Base-by-base conservation (phyloP, 2,888 invertebrate species). In the Sinohyriopsis cumingii region DNA sequence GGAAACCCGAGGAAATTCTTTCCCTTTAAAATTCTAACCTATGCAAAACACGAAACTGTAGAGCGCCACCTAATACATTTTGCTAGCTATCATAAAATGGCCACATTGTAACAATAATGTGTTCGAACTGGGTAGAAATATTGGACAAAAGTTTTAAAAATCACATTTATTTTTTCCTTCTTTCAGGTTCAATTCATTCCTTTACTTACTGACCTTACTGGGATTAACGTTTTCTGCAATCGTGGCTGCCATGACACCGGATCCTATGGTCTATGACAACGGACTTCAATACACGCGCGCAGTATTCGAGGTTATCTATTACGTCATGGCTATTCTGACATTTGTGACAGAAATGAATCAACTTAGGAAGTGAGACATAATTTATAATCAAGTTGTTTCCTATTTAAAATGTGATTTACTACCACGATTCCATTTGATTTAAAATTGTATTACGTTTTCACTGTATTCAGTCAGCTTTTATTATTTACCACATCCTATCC, bases 321-420 rank as follows among this genome's bases (percentile, higher is more conserved):
- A 77, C 15, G 12, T 72, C 1, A 77, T 82, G 72, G 82, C 77
- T 1, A 20, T 75, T 5, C 19, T 79, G 12, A 82, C 84, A 4
- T 67, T 84, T 15, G 45, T 82, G 20, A 71, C 82, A 45, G 87
- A 87, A 70, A 64, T 84, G 24, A 85, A 84, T 67, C 84, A 86
- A 69, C 65, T 86, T 20, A 74, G 82, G 66, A 84, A 83, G 87
- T 87, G 71, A 63, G 82, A 73, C 55, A 63, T 45, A 33, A 45
- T 45, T 45, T 6, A 12, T 19, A 15, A 22, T 22, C 0, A 12
- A 1, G 18, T 22, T 19, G 1, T 33, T 20, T 62, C 15, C 33
- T 33, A 59, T 59, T 59, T 25, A 18, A 15, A 20, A 24, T 59
- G 25, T 59, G 25, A 59, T 19, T 18, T 59, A 7, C 25, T 19